These are phyloP conservation scores for Geodia barretti DNA, from an alignment of 37 sponge, comb jelly and placozoan species.

Conservation along the genomic window DNA sequence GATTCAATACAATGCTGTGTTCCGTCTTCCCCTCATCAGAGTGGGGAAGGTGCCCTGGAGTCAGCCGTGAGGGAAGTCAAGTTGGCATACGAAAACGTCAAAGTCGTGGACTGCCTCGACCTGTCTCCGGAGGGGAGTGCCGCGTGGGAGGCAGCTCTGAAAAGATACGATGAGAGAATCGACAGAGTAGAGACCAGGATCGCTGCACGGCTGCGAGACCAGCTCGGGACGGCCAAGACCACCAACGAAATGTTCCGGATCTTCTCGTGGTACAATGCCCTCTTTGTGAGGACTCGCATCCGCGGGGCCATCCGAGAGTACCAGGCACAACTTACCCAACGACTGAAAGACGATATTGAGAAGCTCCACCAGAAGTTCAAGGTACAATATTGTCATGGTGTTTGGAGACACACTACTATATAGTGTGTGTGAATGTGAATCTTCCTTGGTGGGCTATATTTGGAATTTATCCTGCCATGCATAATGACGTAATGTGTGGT, in stretches of 20 bases:
- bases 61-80: conserved; percentile 80
- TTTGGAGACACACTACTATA: no score
- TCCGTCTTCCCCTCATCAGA: background rate
- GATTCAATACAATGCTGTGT: no score
- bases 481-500: no score
- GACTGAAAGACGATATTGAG: conserved; percentile 99
- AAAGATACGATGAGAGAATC: conserved; percentile 96
- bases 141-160: conserved; percentile 93
- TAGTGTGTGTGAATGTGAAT: no score
- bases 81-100: conserved; percentile 95
- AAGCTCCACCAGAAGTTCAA: conserved; percentile 96
- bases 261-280: conserved; percentile 97
- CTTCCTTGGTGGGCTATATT: no score
- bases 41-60: conserved; percentile 41
- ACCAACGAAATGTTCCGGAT: conserved; percentile 99
- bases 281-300: conserved; percentile 96
- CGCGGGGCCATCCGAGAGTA: conserved; percentile 98
- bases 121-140: conserved; percentile 87
- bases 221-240: conserved; percentile 98
- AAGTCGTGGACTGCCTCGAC: conserved; percentile 94
- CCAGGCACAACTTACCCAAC: conserved; percentile 97
- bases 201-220: conserved; percentile 95
- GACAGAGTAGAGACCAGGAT: conserved; percentile 97
- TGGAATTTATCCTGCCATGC: no score
- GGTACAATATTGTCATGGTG: no score